Percentiles rank a stretch among this genome's conserved stretches.
Conservation (phyloP, 1,140 invertebrate species). For the Phthorimaea operculella region DNA sequence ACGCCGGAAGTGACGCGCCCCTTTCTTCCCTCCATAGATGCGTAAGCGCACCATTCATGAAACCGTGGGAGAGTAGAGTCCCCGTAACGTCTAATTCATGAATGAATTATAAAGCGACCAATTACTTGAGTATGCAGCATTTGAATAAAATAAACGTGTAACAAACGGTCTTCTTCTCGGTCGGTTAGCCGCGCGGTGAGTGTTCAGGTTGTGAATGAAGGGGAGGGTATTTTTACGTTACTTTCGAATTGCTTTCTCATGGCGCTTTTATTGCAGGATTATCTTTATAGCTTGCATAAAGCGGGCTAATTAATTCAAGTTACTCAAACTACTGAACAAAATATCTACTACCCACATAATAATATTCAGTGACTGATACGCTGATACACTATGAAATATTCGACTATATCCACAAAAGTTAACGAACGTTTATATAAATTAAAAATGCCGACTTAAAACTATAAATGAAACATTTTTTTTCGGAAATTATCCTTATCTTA, state of each 20-base stretch:
- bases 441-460: no score
- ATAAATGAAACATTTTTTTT: no score
- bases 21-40: constrained; percentile 37
- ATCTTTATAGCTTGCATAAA: constrained; percentile 2
- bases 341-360: no score
- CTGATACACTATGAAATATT: no score
- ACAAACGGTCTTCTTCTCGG: constrained; percentile 21
- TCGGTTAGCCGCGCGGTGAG: constrained; percentile 19
- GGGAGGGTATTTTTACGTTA: constrained; percentile 35
- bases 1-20: constrained; percentile 44
- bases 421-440: no score
- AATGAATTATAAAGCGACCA: constrained; percentile 45
- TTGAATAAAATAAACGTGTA: constrained; percentile 28
- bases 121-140: constrained; percentile 22
- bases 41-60: constrained; percentile 41
- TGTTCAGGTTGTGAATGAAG: constrained; percentile 31
- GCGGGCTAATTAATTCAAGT: no score
- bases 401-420: no score
- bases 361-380: no score
- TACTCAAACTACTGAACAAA: no score
- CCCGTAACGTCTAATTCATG: constrained; percentile 40
- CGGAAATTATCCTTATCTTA: no score
- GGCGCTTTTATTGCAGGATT: constrained; percentile 32
- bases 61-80: constrained; percentile 48
- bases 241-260: constrained; percentile 15